These are phyloP conservation scores for Teleiodes luculella DNA, from an alignment of 2,888 invertebrate genomes.

Conservation along the genomic window DNA sequence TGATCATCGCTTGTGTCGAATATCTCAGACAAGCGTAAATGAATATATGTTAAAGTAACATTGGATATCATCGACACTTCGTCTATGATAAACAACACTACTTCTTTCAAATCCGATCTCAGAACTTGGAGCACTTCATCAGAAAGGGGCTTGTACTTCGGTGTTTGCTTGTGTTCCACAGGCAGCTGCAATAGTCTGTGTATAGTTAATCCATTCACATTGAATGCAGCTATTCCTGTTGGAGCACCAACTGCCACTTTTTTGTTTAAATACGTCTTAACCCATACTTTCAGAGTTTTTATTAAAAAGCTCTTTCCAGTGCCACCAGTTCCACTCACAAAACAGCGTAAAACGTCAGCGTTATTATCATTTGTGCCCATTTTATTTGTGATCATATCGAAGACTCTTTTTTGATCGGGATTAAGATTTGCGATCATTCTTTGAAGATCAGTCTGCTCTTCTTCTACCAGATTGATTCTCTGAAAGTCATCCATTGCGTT, in stretches of 20 bases:
- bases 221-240: slow-evolving; percentile 42
- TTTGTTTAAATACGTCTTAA: slow-evolving; percentile 28
- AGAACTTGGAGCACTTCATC: slow-evolving; percentile 27
- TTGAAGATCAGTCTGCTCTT: slow-evolving; percentile 18
- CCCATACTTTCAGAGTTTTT: slow-evolving; percentile 31
- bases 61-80: slow-evolving; percentile 29
- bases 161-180: slow-evolving; percentile 33
- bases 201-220: slow-evolving; percentile 39
- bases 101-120: slow-evolving; percentile 30
- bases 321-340: slow-evolving; percentile 32
- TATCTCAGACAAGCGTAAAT: slow-evolving; percentile 28
- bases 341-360: slow-evolving; percentile 18
- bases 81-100: slow-evolving; percentile 35
- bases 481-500: too few species aligned
- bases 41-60: slow-evolving; percentile 24
- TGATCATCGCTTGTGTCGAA: slow-evolving; percentile 32
- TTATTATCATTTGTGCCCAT: slow-evolving; percentile 17
- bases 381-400: slow-evolving; percentile 25
- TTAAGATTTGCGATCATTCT: slow-evolving; percentile 29
- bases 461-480: too few species aligned
- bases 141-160: slow-evolving; percentile 34
- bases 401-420: slow-evolving; percentile 31
- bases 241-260: slow-evolving; percentile 28
- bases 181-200: slow-evolving; percentile 37
- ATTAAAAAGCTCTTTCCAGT: slow-evolving; percentile 37